Conservation (phyloP, 1,140 invertebrate genomes). For the Drosophila neocordata region DNA sequence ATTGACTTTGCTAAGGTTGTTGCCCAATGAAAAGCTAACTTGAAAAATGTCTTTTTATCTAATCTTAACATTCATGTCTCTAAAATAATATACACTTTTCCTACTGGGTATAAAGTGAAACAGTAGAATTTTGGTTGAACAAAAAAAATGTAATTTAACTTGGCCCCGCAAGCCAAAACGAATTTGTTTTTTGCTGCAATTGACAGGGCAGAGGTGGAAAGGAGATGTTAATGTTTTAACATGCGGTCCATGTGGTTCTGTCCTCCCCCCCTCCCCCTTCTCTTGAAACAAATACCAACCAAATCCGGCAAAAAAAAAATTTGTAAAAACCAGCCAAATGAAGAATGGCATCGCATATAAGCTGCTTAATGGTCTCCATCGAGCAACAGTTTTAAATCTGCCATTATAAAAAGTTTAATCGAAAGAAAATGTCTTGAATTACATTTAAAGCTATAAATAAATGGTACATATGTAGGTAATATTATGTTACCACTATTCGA, state of each 20-base stretch:
- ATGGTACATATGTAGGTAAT: too few species aligned
- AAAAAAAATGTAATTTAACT: slow-evolving; percentile 73
- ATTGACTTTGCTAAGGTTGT: too few species aligned
- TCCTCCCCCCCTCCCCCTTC: background rate
- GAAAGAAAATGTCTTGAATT: background rate
- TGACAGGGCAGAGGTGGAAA: slow-evolving; percentile 36
- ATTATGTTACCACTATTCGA: too few species aligned
- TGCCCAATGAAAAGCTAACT: too few species aligned
- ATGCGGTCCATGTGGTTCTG: slow-evolving; percentile 42
- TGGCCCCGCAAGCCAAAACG: slow-evolving; percentile 46
- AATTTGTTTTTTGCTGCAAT: slow-evolving; percentile 57
- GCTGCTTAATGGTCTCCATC: slow-evolving; percentile 41
- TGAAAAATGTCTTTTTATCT: too few species aligned
- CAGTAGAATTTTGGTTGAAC: slow-evolving; percentile 33
- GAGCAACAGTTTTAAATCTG: slow-evolving; percentile 31
- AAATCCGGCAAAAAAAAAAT: background rate
- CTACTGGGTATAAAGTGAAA: slow-evolving; percentile 3
- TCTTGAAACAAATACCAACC: background rate
- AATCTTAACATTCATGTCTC: too few species aligned
- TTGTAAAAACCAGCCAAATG: slow-evolving; percentile 42
- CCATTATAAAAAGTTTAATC: background rate
- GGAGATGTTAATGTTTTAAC: slow-evolving; percentile 22
- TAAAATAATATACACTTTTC: background rate
- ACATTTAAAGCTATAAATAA: too few species aligned
- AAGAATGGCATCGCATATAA: slow-evolving; percentile 53